A percentile compares a stretch with the other conserved stretches of the same genome.
Conservation (phyloP, 2,797 vertebrate genomes). For the Rhincodon typus region DNA sequence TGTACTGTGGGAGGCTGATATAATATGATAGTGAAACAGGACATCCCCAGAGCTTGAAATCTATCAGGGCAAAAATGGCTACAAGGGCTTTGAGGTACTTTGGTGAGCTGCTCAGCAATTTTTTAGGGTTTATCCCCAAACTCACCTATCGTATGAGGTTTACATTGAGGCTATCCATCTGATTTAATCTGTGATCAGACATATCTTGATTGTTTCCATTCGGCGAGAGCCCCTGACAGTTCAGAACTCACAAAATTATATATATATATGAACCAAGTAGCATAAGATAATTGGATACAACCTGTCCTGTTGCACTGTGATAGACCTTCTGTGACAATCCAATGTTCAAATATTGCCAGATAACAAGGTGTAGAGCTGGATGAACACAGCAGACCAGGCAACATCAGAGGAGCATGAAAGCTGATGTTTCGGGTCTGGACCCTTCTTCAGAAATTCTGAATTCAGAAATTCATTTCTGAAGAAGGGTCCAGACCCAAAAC, state of each 20-base stretch:
- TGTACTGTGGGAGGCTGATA: background rate
- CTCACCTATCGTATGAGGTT: background rate
- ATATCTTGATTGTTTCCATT: background rate
- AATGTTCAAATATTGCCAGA: background rate
- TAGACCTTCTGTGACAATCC: background rate
- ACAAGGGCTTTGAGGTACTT: too few species aligned
- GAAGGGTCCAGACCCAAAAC: too few species aligned
- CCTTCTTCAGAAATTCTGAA: too few species aligned
- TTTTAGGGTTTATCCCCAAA: background rate
- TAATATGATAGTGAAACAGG: background rate
- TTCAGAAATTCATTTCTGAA: too few species aligned
- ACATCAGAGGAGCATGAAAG: too few species aligned
- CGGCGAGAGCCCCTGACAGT: background rate
- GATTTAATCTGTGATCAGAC: background rate
- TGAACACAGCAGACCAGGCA: too few species aligned
- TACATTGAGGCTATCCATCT: background rate
- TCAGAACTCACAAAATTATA: background rate
- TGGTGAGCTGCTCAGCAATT: background rate
- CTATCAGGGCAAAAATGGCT: background rate
- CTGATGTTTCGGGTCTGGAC: too few species aligned
- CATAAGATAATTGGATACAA: background rate
- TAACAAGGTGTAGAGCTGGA: too few species aligned
- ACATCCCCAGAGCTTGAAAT: background rate
- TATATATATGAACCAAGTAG: background rate
- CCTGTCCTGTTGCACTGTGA: background rate